phyloP scores from a whole-genome alignment of 2,888 invertebrate genomes.

The Agrotis ipsilon region DNA sequence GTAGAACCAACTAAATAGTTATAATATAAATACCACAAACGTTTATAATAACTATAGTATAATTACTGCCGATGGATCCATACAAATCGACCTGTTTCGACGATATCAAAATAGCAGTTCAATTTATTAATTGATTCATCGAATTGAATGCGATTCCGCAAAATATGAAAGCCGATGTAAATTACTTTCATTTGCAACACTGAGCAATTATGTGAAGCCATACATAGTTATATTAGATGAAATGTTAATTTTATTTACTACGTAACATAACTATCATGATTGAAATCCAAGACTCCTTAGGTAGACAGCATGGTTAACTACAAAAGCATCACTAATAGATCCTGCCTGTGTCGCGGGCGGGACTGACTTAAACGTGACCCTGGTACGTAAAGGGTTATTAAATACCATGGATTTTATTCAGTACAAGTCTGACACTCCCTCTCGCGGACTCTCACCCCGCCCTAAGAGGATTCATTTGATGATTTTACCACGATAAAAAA shows the following conservation, averaged over 20 bases:
- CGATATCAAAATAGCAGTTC: conserved; percentile 46
- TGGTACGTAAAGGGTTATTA: no score
- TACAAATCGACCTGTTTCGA: conserved; percentile 32
- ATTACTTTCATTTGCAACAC: conserved; percentile 51
- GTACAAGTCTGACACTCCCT: no score
- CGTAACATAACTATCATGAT: neutral
- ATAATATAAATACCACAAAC: no score
- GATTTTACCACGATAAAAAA: no score
- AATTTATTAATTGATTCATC: conserved; percentile 65
- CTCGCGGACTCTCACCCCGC: no score
- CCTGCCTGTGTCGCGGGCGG: no score
- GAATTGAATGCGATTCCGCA: conserved; percentile 60
- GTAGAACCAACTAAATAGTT: neutral
- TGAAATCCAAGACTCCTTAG: no score
- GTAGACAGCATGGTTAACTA: no score
- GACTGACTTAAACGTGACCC: no score
- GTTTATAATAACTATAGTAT: neutral
- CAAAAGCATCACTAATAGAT: no score
- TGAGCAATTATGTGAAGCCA: conserved; percentile 1
- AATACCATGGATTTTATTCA: no score
- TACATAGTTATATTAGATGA: conserved; percentile 5
- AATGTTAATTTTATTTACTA: neutral
- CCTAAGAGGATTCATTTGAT: no score
- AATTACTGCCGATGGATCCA: conserved; percentile 27
- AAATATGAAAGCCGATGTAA: conserved; percentile 65